Evolutionary conservation across 1,140 invertebrate species (phyloP).

Genomic region (Ceratoteleas bidentatus): DNA sequence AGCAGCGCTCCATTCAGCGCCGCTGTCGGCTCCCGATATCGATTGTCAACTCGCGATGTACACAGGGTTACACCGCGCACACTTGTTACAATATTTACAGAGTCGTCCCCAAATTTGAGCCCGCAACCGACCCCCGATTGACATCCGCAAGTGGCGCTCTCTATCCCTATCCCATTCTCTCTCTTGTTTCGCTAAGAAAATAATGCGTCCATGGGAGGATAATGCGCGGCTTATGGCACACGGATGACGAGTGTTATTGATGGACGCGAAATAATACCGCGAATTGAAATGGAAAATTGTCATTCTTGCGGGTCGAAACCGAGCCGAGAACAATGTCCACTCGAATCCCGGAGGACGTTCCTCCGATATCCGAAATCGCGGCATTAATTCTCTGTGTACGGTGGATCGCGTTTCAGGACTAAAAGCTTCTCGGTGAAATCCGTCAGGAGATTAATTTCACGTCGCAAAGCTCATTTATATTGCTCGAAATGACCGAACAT

Average conservation of each 20-base stretch:
- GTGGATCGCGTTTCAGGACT: conserved; percentile 55
- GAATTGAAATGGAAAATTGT: too few species aligned
- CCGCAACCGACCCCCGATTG: conserved; percentile 70
- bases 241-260: too few species aligned
- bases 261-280: too few species aligned
- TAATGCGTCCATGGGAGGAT: conserved; percentile 16
- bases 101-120: conserved; percentile 74
- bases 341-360: conserved; percentile 24
- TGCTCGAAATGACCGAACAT: background rate
- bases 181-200: conserved; percentile 13
- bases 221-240: too few species aligned
- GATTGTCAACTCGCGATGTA: conserved; percentile 68
- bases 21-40: conserved; percentile 61
- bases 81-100: conserved; percentile 82
- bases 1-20: conserved; percentile 59
- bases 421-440: conserved; percentile 44
- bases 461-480: background rate
- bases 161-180: conserved; percentile 56
- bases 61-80: conserved; percentile 70
- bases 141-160: conserved; percentile 72
- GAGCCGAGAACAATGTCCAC: conserved; percentile 29
- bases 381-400: conserved; percentile 61
- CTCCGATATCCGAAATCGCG: conserved; percentile 48
- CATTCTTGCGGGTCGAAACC: too few species aligned
- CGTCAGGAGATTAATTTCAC: conserved; percentile 35